Evolutionary conservation across 2,888 invertebrate species (phyloP).

Genomic region (Pocota personata): DNA sequence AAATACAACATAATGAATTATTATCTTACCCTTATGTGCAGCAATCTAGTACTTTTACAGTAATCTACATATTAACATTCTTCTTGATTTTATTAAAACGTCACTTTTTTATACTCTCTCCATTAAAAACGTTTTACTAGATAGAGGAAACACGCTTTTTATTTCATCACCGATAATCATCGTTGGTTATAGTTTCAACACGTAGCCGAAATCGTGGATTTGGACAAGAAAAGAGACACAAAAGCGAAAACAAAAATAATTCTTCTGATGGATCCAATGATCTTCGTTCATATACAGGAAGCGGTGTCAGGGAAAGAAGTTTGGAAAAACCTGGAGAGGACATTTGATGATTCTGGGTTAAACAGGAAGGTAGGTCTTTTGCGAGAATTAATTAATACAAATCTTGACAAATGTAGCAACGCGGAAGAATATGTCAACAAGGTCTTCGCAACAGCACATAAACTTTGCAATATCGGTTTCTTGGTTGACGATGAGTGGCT

Average conservation of each 20-base stretch:
- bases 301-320: slow-evolving; percentile 74
- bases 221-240: background rate
- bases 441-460: background rate
- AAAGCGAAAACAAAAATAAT: slow-evolving; percentile 48
- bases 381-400: background rate
- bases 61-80: too few relatives aligned
- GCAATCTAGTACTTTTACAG: too few relatives aligned
- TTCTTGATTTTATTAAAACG: too few relatives aligned
- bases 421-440: background rate
- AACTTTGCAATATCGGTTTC: too few relatives aligned
- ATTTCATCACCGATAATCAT: background rate
- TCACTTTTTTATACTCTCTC: background rate
- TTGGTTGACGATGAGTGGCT: too few relatives aligned
- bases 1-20: too few relatives aligned
- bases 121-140: background rate
- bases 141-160: background rate
- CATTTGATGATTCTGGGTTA: too few relatives aligned
- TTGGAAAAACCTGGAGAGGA: slow-evolving; percentile 74
- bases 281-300: slow-evolving; percentile 75
- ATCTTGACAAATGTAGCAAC: background rate
- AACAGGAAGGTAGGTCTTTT: background rate
- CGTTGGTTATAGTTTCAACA: background rate
- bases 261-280: slow-evolving; percentile 63
- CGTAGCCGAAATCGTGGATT: background rate
- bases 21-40: too few relatives aligned